These are phyloP conservation scores for Eupithecia inturbata DNA, from an alignment of 2,888 invertebrate genomes.

Conservation along the genomic window DNA sequence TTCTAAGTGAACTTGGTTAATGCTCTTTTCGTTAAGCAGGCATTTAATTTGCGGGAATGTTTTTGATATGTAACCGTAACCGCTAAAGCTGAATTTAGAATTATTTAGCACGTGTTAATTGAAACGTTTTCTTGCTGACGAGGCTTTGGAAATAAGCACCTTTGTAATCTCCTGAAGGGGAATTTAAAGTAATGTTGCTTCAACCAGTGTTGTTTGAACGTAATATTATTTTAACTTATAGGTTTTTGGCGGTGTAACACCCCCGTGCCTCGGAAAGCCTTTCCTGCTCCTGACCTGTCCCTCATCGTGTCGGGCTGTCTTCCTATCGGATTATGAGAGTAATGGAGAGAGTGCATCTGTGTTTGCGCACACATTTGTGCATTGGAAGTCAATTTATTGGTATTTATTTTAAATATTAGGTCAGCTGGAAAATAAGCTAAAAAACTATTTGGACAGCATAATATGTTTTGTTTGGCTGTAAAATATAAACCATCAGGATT, in stretches of 20 bases:
- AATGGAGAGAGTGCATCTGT: too few relatives aligned
- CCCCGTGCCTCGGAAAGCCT: background rate
- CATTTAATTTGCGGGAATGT: slow-evolving; percentile 37
- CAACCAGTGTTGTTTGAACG: background rate
- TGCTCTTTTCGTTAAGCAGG: slow-evolving; percentile 35
- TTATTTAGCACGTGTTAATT: slow-evolving; percentile 14
- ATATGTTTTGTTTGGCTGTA: too few relatives aligned
- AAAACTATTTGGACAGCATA: too few relatives aligned
- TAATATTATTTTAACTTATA: background rate
- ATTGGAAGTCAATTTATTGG: too few relatives aligned
- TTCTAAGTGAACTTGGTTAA: slow-evolving; percentile 34
- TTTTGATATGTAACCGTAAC: slow-evolving; percentile 33
- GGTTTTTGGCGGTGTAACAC: background rate
- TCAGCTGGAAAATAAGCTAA: too few relatives aligned
- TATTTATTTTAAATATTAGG: too few relatives aligned
- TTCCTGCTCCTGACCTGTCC: background rate
- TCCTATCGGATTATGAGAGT: background rate
- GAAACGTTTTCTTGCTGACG: slow-evolving; percentile 14
- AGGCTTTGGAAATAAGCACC: background rate
- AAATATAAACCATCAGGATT: too few relatives aligned
- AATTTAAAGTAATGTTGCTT: background rate
- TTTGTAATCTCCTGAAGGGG: background rate
- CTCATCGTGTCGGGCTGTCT: background rate
- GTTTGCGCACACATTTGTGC: background rate
- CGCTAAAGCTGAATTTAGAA: slow-evolving; percentile 16